Percentiles rank a stretch among this genome's conserved stretches.
phyloP scores from a whole-genome alignment of 2,113 vertebrate species.

The Ibidorhyncha struthersii region DNA sequence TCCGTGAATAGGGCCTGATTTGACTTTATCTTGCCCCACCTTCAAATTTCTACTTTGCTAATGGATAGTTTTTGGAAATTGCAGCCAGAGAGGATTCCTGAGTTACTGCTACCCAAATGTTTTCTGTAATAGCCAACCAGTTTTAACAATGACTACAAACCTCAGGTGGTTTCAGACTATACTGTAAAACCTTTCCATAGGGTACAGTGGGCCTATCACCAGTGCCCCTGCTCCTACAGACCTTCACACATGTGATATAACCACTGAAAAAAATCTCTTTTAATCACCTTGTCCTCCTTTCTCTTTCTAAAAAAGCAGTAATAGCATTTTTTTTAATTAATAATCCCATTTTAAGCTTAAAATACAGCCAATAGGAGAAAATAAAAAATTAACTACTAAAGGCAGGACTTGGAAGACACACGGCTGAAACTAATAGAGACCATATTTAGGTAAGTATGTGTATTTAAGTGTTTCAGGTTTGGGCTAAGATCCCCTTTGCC shows the following conservation, averaged over 20 bases:
- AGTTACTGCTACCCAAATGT: neutral
- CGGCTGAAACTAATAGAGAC: slow-evolving; percentile 23
- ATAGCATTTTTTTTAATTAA: neutral
- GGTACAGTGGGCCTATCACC: neutral
- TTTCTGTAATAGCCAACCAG: neutral
- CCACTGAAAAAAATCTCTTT: neutral
- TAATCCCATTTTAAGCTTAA: neutral
- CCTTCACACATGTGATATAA: neutral
- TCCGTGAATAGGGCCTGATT: neutral
- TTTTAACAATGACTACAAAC: neutral
- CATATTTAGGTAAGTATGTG: neutral
- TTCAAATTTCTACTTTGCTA: neutral
- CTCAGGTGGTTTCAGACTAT: neutral
- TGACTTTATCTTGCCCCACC: neutral
- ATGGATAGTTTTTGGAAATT: neutral
- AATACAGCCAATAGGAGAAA: neutral
- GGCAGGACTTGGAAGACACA: neutral
- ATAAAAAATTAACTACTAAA: neutral
- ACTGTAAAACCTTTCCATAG: no score
- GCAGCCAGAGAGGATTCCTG: neutral
- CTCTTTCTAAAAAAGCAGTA: neutral
- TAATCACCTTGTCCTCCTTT: neutral
- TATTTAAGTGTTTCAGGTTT: slow-evolving; percentile 29
- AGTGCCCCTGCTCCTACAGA: neutral
- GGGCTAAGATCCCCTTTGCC: neutral